These are phyloP conservation scores for Cryptocephalus moraei DNA, from an alignment of 2,888 invertebrate genomes.

Conservation along the genomic window DNA sequence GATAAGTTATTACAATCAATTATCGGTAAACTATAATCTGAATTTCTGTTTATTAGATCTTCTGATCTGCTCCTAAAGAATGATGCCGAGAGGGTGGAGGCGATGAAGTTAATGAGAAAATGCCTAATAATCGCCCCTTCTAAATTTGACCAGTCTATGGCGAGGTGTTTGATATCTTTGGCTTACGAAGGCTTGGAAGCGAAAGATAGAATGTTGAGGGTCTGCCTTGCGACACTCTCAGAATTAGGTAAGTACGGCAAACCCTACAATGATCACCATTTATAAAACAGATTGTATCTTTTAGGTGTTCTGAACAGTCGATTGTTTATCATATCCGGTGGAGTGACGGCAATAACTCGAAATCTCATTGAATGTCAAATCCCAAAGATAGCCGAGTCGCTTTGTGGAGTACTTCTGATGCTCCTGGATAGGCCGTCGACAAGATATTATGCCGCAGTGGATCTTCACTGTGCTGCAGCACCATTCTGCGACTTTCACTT, in stretches of 20 bases:
- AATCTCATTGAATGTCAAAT: slow-evolving; percentile 79
- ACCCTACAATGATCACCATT: no score
- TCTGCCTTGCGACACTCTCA: slow-evolving; percentile 78
- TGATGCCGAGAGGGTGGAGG: slow-evolving; percentile 88
- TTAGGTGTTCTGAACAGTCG: slow-evolving; percentile 72
- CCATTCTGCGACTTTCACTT: slow-evolving; percentile 91
- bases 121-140: slow-evolving; percentile 55
- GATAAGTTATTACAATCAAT: no score
- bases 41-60: slow-evolving; percentile 46
- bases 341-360: slow-evolving; percentile 71
- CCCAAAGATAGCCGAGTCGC: slow-evolving; percentile 81
- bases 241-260: slow-evolving; percentile 57
- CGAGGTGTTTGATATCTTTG: slow-evolving; percentile 72
- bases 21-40: no score
- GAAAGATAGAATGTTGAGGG: slow-evolving; percentile 72
- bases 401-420: slow-evolving; percentile 78
- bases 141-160: slow-evolving; percentile 63
- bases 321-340: slow-evolving; percentile 69
- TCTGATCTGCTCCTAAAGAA: slow-evolving; percentile 83
- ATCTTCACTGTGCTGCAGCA: slow-evolving; percentile 79
- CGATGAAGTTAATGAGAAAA: slow-evolving; percentile 71
- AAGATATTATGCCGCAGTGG: slow-evolving; percentile 62
- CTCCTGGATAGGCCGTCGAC: slow-evolving; percentile 78
- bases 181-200: slow-evolving; percentile 66
- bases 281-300: slow-evolving; percentile 13